Base-by-base conservation (phyloP, 2,797 vertebrate species). In the Cercopithecus mitis region DNA sequence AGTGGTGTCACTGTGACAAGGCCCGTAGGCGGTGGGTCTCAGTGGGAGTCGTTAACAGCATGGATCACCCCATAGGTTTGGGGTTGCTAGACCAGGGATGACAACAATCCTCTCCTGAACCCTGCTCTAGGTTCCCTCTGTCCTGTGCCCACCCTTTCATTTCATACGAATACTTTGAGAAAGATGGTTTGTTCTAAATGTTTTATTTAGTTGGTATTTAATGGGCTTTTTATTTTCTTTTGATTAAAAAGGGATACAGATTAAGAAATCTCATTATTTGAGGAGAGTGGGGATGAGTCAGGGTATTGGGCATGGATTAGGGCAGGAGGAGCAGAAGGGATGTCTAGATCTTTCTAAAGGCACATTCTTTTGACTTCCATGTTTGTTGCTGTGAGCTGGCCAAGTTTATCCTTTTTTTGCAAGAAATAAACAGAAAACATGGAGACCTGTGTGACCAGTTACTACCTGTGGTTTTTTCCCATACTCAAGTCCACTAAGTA, bases 351-450 rank as follows among this genome's bases (percentile, higher is more conserved):
- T 25, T 83, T 73, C 25, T 19, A 45, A 95, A 86, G 79, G 91
- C 20, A 25, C 20, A 72, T 55, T 82, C 27, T 91, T 93, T 61
- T 87, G 7, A 75, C 20, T 75, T 73, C n/a, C 39, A 2, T 24
- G 11, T 50, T 85, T 93, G 55, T 80, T 61, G 61, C 88, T 89
- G 20, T 75, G 57, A 89, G 43, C 30, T 55, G 15, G 77, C 67
- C 36, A 93, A 90, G 20, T 93, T 91, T 88, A 85, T 70, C 81
- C 75, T 76, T 79, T 75, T 73, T 70, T 75, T 45, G 2, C 12
- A 87, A 87, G 45, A 95, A 57, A 45, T 94, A 95, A 93, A 87
- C 80, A 95, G 90, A 86, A 97, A 77, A 88, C 45, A 39, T 79
- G n/a, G 83, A 96, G 75, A 91, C 72, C 30, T 61, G 10, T 52